Base-by-base conservation (phyloP, 2,888 invertebrate species). In the Petrophora chlorosata region DNA sequence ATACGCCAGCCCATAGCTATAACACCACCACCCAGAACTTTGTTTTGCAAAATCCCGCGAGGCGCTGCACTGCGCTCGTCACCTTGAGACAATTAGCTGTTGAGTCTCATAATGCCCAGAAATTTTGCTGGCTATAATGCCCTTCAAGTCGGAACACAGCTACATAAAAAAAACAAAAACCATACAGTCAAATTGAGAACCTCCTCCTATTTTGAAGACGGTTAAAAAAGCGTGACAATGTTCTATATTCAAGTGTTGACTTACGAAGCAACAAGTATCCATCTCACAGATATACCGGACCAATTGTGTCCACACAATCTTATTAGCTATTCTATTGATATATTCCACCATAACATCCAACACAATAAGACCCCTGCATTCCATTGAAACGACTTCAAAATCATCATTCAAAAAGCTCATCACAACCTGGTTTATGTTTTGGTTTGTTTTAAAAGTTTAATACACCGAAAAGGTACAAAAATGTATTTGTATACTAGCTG, bases 301-400 rank as follows among this genome's bases (percentile, higher is more conserved):
- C 80, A 80, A 64, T 73, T 80, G 80, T 56, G 61, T 63, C 71
- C 68, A 80, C 70, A 70, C 46, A 25, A 59, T 73, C 73, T 73
- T 79, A 80, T 80, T 78, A 76, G 76, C 79, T 62, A 53, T 72
- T 60, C 61, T 58, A 67, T 67, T 66, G 65, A 69, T 67, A 63
- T 53, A 54, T 54, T 58, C 39, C 48, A 46, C 39, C 36, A 40
- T 42, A 30, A 59, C 43, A 48, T 59, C 65, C 60, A 67, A 22
- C 46, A n/a, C 47, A 53, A 38, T 12, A 41, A 58, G 67, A 56
- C 48, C 65, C 35, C 41, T 12, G 26, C 49, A 48, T 56, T 46
- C 47, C 36, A 42, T 48, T 41, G 30, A 7, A 15, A 9, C 7
- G 9, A n/a, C 9, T 35, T 39, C 14, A 40, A 46, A 45, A 44